Percentiles rank a stretch among this genome's conserved stretches.
phyloP scores from a whole-genome alignment of 2,888 invertebrate genomes.

The Lasioglossum morio region DNA sequence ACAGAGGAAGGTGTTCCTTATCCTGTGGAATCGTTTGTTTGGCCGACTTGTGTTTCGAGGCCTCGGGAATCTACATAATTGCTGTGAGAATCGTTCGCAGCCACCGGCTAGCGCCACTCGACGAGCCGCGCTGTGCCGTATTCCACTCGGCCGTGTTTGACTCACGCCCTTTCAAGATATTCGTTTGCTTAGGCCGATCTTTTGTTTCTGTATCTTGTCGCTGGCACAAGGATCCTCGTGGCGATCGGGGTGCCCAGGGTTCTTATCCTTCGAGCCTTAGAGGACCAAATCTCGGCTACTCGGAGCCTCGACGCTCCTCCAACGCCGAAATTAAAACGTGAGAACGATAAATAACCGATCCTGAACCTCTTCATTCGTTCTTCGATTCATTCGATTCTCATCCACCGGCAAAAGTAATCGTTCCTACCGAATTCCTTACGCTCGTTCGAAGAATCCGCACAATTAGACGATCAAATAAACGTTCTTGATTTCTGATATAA shows the following conservation, averaged over 20 bases:
- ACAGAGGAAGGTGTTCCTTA: slow-evolving; percentile 51
- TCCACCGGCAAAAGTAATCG: no score
- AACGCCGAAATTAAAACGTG: slow-evolving; percentile 47
- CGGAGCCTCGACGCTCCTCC: background rate
- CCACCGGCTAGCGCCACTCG: slow-evolving; percentile 67
- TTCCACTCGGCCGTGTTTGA: slow-evolving; percentile 50
- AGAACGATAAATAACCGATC: slow-evolving; percentile 46
- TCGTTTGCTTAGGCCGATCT: slow-evolving; percentile 72
- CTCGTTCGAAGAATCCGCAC: background rate
- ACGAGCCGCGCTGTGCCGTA: slow-evolving; percentile 27
- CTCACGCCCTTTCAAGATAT: slow-evolving; percentile 52
- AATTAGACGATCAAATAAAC: background rate
- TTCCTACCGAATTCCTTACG: no score
- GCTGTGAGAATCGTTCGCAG: slow-evolving; percentile 71
- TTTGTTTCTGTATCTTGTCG: slow-evolving; percentile 74
- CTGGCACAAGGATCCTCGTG: slow-evolving; percentile 40
- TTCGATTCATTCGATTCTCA: no score
- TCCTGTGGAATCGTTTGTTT: slow-evolving; percentile 58
- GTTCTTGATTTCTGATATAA: background rate
- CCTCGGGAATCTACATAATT: slow-evolving; percentile 72
- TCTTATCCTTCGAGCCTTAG: slow-evolving; percentile 26
- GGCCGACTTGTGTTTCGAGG: slow-evolving; percentile 57
- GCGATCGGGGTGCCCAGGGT: slow-evolving; percentile 22
- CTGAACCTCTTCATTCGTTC: background rate
- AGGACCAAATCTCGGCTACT: slow-evolving; percentile 45